Conservation (phyloP, 1,140 invertebrate genomes). For the Vanessa tameamea region DNA sequence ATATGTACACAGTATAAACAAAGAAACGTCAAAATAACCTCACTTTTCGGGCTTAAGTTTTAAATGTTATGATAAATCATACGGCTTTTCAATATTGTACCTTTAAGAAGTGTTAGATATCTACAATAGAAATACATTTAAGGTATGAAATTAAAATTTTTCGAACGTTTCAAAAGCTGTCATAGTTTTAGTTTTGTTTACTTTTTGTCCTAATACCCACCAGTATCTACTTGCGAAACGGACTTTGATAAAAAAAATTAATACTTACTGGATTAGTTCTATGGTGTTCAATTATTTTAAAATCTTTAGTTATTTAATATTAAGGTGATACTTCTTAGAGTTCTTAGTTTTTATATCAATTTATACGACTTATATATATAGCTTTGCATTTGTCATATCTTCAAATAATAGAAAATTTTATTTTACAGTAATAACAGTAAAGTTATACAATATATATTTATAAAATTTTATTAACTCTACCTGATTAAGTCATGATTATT, state of each 20-base stretch:
- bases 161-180: background rate
- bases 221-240: background rate
- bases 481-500: conserved; percentile 59
- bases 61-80: background rate
- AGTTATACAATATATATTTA: background rate
- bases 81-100: background rate
- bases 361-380: background rate
- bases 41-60: background rate
- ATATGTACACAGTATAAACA: conserved; percentile 6
- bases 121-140: background rate
- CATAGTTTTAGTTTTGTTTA: background rate
- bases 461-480: background rate
- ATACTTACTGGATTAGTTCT: background rate
- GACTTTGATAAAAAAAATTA: background rate
- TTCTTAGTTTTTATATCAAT: background rate
- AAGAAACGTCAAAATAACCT: conserved; percentile 10
- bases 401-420: conserved; percentile 2
- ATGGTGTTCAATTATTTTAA: conserved; percentile 2
- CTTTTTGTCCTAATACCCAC: background rate
- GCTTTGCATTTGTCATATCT: background rate
- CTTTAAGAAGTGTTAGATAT: background rate
- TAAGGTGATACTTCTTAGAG: no score
- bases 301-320: no score
- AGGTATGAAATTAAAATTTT: conserved; percentile 1
- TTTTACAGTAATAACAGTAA: background rate